These are phyloP conservation scores for Anarrhichthys ocellatus DNA, from an alignment of 2,113 vertebrate genomes.

Conservation along the genomic window DNA sequence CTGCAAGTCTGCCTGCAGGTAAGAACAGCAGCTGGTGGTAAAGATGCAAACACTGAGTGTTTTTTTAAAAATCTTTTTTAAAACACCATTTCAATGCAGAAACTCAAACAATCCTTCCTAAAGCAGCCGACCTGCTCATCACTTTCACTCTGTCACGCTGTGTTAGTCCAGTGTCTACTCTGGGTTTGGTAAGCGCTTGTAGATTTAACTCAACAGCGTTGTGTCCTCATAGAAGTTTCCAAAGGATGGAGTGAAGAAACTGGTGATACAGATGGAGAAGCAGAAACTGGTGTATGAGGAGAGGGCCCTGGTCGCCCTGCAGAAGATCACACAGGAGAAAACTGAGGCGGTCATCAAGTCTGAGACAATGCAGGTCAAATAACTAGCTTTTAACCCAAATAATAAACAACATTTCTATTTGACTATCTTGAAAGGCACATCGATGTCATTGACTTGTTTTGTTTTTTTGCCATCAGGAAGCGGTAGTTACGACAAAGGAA, in stretches of 20 bases:
- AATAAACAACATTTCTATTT: background rate
- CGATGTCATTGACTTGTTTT: background rate
- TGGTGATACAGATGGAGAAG: slow-evolving; percentile 91
- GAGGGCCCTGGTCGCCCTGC: slow-evolving; percentile 87
- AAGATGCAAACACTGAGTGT: background rate
- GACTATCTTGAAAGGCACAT: background rate
- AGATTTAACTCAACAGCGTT: slow-evolving; percentile 18
- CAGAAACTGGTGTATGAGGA: slow-evolving; percentile 90
- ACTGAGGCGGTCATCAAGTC: slow-evolving; percentile 84
- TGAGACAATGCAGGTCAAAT: slow-evolving; percentile 86
- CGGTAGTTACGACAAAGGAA: slow-evolving; percentile 76
- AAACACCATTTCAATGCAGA: background rate
- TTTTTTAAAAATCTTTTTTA: background rate
- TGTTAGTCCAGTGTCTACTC: background rate
- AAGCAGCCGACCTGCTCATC: background rate
- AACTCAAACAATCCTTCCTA: background rate
- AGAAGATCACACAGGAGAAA: slow-evolving; percentile 90
- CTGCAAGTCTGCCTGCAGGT: slow-evolving; percentile 92
- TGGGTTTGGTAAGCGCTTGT: background rate
- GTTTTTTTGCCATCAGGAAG: slow-evolving; percentile 80
- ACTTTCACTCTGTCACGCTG: background rate
- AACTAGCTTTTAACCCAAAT: background rate
- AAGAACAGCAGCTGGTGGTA: slow-evolving; percentile 53
- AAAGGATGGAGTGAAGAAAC: slow-evolving; percentile 87
- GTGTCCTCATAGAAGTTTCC: slow-evolving; percentile 68